Percentiles rank a stretch among this genome's conserved stretches.
Evolutionary conservation across 2,113 vertebrate genomes (phyloP).

Genomic region (Zeus faber): DNA sequence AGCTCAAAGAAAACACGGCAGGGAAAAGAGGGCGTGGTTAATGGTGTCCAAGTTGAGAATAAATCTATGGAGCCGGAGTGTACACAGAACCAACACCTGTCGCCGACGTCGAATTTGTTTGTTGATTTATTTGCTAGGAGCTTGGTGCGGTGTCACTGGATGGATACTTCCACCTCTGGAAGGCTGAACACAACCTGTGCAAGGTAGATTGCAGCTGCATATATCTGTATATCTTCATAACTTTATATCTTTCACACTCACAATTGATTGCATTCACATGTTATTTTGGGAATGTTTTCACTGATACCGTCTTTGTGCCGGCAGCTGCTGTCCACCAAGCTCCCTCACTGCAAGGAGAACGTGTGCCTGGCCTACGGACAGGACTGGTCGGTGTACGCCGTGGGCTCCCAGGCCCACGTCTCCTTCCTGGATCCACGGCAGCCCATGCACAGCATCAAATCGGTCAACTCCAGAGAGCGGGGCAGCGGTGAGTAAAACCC

Average conservation of each 20-base stretch:
- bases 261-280: not conserved
- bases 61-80: no score
- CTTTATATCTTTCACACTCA: not conserved
- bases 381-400: slow-evolving; percentile 97
- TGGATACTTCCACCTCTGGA: slow-evolving; percentile 98
- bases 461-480: slow-evolving; percentile 90
- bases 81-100: no score
- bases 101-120: no score
- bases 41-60: no score
- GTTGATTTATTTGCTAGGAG: slow-evolving; percentile 72
- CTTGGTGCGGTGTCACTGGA: slow-evolving; percentile 94
- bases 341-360: slow-evolving; percentile 96
- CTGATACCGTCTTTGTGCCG: slow-evolving; percentile 35
- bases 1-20: no score
- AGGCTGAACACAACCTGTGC: slow-evolving; percentile 87
- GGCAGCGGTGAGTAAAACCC: slow-evolving; percentile 91
- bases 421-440: slow-evolving; percentile 96
- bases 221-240: not conserved
- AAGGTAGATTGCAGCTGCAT: slow-evolving; percentile 76
- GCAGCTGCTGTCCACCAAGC: slow-evolving; percentile 92
- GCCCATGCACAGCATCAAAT: slow-evolving; percentile 86
- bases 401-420: slow-evolving; percentile 96
- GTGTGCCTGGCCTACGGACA: slow-evolving; percentile 95
- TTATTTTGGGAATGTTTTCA: not conserved
- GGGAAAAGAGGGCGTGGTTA: no score